Conservation (phyloP, 2,888 invertebrate species). For the Tipula unca region DNA sequence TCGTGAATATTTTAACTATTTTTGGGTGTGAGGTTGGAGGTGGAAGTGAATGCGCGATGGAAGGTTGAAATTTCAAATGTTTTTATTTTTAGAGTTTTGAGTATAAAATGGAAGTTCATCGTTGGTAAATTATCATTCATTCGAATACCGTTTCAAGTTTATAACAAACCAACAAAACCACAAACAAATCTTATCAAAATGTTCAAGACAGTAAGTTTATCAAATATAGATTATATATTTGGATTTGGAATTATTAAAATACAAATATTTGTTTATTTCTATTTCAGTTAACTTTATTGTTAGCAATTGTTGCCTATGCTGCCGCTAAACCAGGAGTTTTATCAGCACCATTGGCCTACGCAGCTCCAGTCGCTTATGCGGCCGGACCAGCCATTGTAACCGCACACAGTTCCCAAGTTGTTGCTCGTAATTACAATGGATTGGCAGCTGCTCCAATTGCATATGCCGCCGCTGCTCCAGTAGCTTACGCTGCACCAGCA, state of each 20-base stretch:
- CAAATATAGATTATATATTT: not conserved
- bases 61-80: no score
- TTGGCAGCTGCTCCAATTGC: conserved; percentile 30
- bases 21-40: no score
- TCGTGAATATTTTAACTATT: no score
- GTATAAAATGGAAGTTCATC: no score
- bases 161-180: not conserved
- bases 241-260: conserved; percentile 20
- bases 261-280: conserved; percentile 17
- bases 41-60: no score
- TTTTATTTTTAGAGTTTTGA: no score
- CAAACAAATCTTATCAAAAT: conserved; percentile 42
- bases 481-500: conserved; percentile 27
- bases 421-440: conserved; percentile 35
- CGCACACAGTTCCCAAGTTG: conserved; percentile 29
- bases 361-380: conserved; percentile 22
- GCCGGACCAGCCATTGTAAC: conserved; percentile 23
- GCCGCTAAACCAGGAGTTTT: conserved; percentile 37
- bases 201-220: conserved; percentile 52
- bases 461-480: conserved; percentile 29
- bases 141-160: no score
- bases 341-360: conserved; percentile 24
- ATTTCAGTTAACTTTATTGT: conserved; percentile 34
- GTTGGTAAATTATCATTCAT: no score
- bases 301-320: conserved; percentile 39